These are phyloP conservation scores for Gastrophysa polygoni DNA, from an alignment of 2,888 invertebrate species.

Conservation along the genomic window DNA sequence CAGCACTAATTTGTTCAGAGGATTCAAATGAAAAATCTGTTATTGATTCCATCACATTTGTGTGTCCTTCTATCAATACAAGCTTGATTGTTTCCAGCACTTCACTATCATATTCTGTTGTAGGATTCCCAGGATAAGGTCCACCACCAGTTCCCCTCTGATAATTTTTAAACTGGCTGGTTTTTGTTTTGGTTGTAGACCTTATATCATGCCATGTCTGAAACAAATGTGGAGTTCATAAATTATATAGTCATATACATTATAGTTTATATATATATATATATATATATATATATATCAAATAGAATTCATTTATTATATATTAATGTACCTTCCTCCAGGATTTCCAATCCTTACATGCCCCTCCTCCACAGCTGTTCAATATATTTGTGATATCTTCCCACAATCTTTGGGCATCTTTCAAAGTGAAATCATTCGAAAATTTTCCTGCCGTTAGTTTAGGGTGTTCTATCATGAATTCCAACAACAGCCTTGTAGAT, in stretches of 20 bases:
- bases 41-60: background rate
- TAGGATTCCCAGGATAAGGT: background rate
- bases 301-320: no score
- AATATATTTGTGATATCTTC: background rate
- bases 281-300: no score
- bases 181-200: background rate
- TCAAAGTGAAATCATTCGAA: conserved; percentile 11
- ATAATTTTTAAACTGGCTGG: background rate
- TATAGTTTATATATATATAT: no score
- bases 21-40: background rate
- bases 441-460: conserved; percentile 9
- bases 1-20: background rate
- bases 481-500: conserved; percentile 1
- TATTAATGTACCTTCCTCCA: conserved; percentile 21
- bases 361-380: conserved; percentile 12
- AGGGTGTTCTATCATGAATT: conserved; percentile 15
- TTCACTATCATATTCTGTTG: background rate
- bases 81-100: background rate
- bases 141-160: background rate
- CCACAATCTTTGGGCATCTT: conserved; percentile 10
- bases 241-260: no score
- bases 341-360: conserved; percentile 17
- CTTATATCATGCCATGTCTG: background rate
- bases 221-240: background rate
- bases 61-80: background rate